Evolutionary conservation across 2,113 vertebrate species (phyloP), one percentile per base, ranked within the genome.

Genomic region (Probosciger aterrimus): DNA sequence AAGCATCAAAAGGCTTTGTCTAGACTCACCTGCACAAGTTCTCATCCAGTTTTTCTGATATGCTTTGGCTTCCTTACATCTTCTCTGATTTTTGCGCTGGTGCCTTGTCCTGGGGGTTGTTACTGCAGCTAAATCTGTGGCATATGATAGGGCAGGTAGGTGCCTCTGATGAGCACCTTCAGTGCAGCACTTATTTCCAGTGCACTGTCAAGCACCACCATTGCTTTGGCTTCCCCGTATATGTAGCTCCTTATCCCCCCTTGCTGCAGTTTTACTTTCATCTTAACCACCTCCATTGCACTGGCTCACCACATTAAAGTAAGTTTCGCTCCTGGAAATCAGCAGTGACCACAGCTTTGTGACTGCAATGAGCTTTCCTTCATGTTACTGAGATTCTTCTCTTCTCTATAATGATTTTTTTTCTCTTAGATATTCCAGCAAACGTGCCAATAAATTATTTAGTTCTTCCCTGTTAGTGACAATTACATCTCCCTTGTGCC

Each of bases 401-500:
- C 35, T 69, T 80, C 67, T 70, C 76, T 22, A 2, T 86, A 85
- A 82, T 35, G n/a, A 2, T n/a, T 86, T 87, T 90, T 71, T 86
- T 78, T 88, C 43, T 81, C 57, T 88, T 91, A 65, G 41, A 43
- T 90, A 74, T 74, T 83, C 46, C 46, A 82, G 44, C 35, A 92
- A 90, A 78, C 63, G 39, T 74, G 59, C 35, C 82, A 88, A 73
- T 90, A 92, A 92, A 93, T 88, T 86, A 95, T 88, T 95, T 86
- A 74, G 60, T 75, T 91, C 90, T 92, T 96, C 52, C 57, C 95
- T 86, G 63, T 91, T 95, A 87, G 64, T 81, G 69, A 77, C 39
- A 59, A 95, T 96, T 96, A 93, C 59, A 50, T 91, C 65, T 95
- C 92, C 81, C 79, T 91, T 74, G 76, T 93, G 93, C 76, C 86